These are phyloP conservation scores for Metellina segmentata DNA, from an alignment of 2,888 invertebrate species.

Conservation along the genomic window DNA sequence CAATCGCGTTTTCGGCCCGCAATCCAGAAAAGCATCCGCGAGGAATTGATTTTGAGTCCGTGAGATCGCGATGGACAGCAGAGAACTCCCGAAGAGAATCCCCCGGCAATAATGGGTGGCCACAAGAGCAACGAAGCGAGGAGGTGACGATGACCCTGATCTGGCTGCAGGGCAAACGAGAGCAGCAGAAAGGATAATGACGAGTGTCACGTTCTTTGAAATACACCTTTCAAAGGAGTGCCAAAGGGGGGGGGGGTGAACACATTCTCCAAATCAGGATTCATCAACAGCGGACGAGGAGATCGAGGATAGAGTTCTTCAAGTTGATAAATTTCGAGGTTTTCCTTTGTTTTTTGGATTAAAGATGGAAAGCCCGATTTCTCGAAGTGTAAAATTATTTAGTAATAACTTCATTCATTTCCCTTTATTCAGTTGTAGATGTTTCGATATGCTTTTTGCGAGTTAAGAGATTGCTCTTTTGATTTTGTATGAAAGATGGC, in stretches of 20 bases:
- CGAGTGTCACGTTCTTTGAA: slow-evolving; percentile 63
- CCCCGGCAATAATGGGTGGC: slow-evolving; percentile 20
- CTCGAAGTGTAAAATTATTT: too few relatives aligned
- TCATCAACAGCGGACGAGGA: too few relatives aligned
- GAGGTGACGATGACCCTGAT: slow-evolving; percentile 68
- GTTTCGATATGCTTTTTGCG: too few relatives aligned
- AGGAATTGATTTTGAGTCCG: slow-evolving; percentile 28
- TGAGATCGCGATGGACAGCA: slow-evolving; percentile 53
- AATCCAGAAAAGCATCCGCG: slow-evolving; percentile 44
- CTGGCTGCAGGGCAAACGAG: slow-evolving; percentile 59
- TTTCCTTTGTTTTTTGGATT: too few relatives aligned
- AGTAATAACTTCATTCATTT: too few relatives aligned
- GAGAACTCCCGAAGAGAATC: slow-evolving; percentile 22
- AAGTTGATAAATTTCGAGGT: too few relatives aligned
- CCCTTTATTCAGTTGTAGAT: too few relatives aligned
- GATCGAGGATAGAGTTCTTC: too few relatives aligned
- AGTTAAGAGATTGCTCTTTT: too few relatives aligned
- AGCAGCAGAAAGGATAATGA: slow-evolving; percentile 67
- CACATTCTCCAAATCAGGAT: slow-evolving; percentile 32
- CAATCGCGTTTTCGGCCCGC: slow-evolving; percentile 9
- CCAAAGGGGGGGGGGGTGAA: slow-evolving; percentile 34
- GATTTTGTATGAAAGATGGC: too few relatives aligned
- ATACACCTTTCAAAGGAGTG: slow-evolving; percentile 55
- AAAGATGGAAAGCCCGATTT: too few relatives aligned
- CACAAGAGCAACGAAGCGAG: slow-evolving; percentile 50